A percentile compares a stretch with the other conserved stretches of the same genome.
These are phyloP conservation scores for Rotaria socialis DNA, from an alignment of 2,888 invertebrate genomes.

Conservation along the genomic window DNA sequence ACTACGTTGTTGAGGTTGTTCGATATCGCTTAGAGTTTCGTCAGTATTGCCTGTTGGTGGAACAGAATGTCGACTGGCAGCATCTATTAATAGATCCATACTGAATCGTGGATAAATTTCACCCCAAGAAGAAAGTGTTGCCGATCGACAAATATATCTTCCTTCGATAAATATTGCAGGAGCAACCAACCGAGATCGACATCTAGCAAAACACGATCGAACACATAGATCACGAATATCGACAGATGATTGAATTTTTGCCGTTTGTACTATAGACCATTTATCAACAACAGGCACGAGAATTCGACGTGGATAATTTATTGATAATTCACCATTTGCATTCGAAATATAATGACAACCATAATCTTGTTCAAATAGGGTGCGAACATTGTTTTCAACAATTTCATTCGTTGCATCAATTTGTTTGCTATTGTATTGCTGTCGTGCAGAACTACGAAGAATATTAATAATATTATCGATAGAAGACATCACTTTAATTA, in stretches of 20 bases:
- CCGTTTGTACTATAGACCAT: not conserved
- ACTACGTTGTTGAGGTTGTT: constrained; percentile 56
- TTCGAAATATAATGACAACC: constrained; percentile 58
- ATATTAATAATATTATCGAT: too few relatives aligned
- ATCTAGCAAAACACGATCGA: constrained; percentile 70
- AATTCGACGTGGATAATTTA: constrained; percentile 50
- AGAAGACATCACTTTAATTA: too few relatives aligned
- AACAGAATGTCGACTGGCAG: constrained; percentile 51
- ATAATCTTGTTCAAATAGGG: too few relatives aligned
- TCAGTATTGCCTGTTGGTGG: not conserved
- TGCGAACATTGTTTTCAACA: too few relatives aligned
- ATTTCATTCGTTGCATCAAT: too few relatives aligned
- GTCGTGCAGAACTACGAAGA: too few relatives aligned
- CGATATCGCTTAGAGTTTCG: too few relatives aligned
- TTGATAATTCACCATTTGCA: constrained; percentile 61
- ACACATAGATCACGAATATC: constrained; percentile 67
- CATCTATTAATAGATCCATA: constrained; percentile 63
- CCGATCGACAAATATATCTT: constrained; percentile 66
- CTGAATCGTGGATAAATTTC: constrained; percentile 72
- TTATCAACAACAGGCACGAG: not conserved
- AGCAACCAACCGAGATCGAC: constrained; percentile 71
- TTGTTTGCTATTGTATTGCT: too few relatives aligned
- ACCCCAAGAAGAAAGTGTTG: constrained; percentile 70
- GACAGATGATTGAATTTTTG: constrained; percentile 51
- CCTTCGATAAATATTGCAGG: constrained; percentile 74